Conservation (phyloP, 2,113 vertebrate genomes). For the Pheucticus melanocephalus region DNA sequence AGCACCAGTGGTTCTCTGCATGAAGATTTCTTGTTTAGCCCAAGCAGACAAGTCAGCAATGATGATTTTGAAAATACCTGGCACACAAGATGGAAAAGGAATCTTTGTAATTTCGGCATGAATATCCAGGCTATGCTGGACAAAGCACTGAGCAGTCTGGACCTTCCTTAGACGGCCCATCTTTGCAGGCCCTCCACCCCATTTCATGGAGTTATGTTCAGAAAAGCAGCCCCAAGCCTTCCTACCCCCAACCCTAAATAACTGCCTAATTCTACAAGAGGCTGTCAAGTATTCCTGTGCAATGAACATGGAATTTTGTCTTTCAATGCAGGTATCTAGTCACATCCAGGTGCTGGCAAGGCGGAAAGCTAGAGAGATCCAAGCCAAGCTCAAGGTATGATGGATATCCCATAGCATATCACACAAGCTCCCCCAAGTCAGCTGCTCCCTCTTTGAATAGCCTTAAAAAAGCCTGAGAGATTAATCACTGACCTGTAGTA, state of each 20-base stretch:
- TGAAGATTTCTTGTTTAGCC: not conserved
- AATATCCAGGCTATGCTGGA: not conserved
- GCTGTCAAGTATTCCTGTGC: not conserved
- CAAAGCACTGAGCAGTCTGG: not conserved
- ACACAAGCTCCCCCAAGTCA: not conserved
- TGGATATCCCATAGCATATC: not conserved
- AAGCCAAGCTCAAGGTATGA: constrained; percentile 97
- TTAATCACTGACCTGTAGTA: not conserved
- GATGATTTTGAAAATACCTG: not conserved
- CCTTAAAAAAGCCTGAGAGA: not conserved
- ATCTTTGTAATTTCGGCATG: not conserved
- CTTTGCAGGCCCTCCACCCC: not conserved
- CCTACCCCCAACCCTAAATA: not conserved
- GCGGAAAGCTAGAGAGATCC: constrained; percentile 94
- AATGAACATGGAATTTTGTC: constrained; percentile 12
- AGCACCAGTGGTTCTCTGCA: not conserved
- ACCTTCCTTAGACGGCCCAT: not conserved
- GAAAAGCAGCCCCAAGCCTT: not conserved
- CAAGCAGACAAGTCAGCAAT: not conserved
- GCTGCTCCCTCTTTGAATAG: not conserved
- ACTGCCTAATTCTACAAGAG: not conserved
- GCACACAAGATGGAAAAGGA: rapidly evolving
- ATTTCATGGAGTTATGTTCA: not conserved
- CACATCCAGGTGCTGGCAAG: constrained; percentile 97
- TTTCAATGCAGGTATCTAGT: constrained; percentile 86